A percentile compares a stretch with the other conserved stretches of the same genome.
Conservation (phyloP, 30 jellyfish, hydroid and myxozoan genomes). For the Chrysaora quinquecirrha region DNA sequence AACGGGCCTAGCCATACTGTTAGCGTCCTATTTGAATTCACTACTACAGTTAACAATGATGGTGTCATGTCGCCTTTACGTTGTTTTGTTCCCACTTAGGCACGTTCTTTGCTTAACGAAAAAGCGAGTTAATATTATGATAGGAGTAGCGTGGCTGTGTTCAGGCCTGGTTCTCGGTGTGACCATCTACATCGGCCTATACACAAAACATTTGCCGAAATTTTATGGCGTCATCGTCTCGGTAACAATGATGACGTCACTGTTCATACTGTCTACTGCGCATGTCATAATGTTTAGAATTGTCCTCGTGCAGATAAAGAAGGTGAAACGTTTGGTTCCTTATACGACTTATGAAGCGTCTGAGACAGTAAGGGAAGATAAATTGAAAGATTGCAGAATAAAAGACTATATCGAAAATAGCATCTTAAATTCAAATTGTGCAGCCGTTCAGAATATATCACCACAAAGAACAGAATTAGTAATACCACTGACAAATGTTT, state of each 20-base stretch:
- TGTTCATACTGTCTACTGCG: background rate
- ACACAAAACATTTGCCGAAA: background rate
- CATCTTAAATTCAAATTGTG: too few species aligned
- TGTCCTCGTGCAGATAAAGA: constrained; percentile 10
- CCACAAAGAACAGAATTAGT: too few species aligned
- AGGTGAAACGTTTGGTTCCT: too few species aligned
- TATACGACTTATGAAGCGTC: too few species aligned
- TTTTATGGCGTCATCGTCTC: constrained; percentile 30
- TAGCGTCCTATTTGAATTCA: constrained; percentile 25
- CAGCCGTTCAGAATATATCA: too few species aligned
- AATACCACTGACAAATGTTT: too few species aligned
- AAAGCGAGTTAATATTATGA: background rate
- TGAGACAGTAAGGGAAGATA: too few species aligned
- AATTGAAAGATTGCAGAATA: background rate
- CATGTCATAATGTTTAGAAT: constrained; percentile 10
- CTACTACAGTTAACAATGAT: constrained; percentile 15
- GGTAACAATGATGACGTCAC: background rate
- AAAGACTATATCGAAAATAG: too few species aligned
- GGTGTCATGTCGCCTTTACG: constrained; percentile 8
- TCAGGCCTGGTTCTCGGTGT: background rate
- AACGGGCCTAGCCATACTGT: constrained; percentile 23
- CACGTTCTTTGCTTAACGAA: background rate
- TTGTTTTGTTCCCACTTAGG: constrained; percentile 12
- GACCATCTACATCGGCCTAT: background rate
- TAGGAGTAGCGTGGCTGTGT: background rate